Conservation (phyloP, 2,888 invertebrate genomes). For the Nemurella pictetii region DNA sequence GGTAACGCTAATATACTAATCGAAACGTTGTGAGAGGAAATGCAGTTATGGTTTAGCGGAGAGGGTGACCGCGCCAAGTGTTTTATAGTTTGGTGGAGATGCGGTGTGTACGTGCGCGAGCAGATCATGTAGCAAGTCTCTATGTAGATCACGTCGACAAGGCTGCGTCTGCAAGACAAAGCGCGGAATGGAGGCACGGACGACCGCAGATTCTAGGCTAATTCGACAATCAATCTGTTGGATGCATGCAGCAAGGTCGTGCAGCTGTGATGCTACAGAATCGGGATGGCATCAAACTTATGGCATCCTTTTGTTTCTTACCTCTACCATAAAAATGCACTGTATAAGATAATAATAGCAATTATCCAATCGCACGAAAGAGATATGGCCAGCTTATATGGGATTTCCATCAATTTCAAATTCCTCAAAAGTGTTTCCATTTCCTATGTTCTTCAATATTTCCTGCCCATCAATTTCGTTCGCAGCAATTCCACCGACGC, state of each 20-base stretch:
- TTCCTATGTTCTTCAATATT: background rate
- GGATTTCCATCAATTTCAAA: background rate
- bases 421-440: background rate
- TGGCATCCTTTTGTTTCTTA: background rate
- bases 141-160: background rate
- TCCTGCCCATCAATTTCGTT: background rate
- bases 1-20: background rate
- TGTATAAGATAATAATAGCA: background rate
- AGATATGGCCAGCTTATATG: background rate
- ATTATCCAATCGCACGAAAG: background rate
- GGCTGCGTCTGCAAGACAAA: background rate
- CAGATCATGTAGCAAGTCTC: background rate
- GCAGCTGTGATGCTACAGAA: background rate
- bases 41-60: background rate
- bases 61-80: background rate
- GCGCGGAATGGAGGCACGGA: background rate
- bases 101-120: background rate
- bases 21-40: background rate
- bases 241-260: background rate
- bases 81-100: background rate
- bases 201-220: slow-evolving; percentile 13
- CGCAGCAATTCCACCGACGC: background rate
- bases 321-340: background rate
- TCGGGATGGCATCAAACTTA: background rate
- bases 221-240: background rate